Base-by-base conservation (phyloP, 1,140 invertebrate species). In the Chymomyza costata region DNA sequence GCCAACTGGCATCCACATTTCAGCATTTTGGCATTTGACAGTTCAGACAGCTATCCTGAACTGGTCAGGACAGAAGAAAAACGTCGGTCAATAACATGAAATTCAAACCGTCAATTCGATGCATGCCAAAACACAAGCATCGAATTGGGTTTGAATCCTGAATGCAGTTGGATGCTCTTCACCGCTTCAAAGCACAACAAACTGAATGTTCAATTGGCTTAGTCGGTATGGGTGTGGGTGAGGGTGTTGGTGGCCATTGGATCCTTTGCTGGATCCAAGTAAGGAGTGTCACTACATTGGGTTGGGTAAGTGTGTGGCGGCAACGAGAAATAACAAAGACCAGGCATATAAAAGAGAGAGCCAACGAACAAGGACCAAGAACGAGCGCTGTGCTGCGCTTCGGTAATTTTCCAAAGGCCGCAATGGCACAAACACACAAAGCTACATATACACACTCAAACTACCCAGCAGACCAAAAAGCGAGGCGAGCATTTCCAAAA, bases 1-100 rank as follows among this genome's bases (percentile, higher is more conserved):
- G 39, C 37, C 54, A 51, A 54, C 40, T 59, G 65, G 45, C 60
- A 78, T 66, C 55, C 66, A 71, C 71, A 78, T 76, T 76, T 78
- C 51, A n/a, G 66, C 67, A 65, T 80, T 78, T 78, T 80, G 73
- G 73, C 73, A 80, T 78, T 80, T 78, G 71, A 78, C 71, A 78
- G 71, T 80, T 80, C 80, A 53, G 73, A 78, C 73, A 66, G n/a
- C n/a, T 78, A 71, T 76, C 59, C 71, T 63, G 48, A 25, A 8
- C 21, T 8, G 8, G 21, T 25, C 21, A 3, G 21, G 21, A 3
- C 51, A 65, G 50, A 64, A 32, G 47, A 61, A 69, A 71, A 62
- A 44, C 50, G 38, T 50, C 49, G 68, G 31, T 71, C 57, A 71
- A 73, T 71, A 62, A 35, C 51, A 66, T 64, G 37, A 65, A 68